Evolutionary conservation across 92 coral and sea anemone genomes (phyloP).

Genomic region (Diadumene lineata): DNA sequence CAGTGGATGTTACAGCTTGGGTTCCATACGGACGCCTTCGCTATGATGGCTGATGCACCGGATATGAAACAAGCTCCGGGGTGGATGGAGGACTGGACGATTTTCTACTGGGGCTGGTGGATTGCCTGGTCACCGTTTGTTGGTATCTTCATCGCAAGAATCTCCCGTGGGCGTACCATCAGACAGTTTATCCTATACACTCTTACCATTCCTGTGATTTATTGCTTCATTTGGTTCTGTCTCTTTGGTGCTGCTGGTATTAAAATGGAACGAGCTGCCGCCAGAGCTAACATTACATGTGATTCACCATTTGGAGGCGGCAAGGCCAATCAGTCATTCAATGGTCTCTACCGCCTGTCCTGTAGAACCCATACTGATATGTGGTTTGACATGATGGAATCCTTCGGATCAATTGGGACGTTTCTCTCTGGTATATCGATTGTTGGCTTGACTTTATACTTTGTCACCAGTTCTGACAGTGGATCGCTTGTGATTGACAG

Average conservation of each 20-base stretch:
- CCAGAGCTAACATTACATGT: background rate
- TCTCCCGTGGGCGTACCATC: conserved; percentile 13
- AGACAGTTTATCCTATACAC: background rate
- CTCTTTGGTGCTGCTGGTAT: background rate
- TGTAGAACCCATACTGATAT: background rate
- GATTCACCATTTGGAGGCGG: background rate
- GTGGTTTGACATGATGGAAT: conserved; percentile 1
- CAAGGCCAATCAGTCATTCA: background rate
- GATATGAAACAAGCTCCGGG: background rate
- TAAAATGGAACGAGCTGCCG: background rate
- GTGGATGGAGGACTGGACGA: background rate
- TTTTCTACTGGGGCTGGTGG: conserved; percentile 95
- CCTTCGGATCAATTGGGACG: background rate
- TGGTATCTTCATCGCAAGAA: conserved; percentile 89
- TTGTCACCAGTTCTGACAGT: conserved; percentile 1
- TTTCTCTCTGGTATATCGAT: background rate
- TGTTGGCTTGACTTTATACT: background rate
- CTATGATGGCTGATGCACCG: conserved; percentile 9
- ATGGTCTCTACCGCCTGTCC: conserved; percentile 1
- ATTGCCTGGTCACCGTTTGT: conserved; percentile 92
- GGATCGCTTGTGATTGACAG: background rate
- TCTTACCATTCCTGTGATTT: background rate
- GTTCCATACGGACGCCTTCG: conserved; percentile 42
- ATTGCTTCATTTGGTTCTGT: conserved; percentile 1
- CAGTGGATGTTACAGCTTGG: conserved; percentile 72